Conservation (phyloP, 2,888 invertebrate genomes). For the Parthenolecanium corni region DNA sequence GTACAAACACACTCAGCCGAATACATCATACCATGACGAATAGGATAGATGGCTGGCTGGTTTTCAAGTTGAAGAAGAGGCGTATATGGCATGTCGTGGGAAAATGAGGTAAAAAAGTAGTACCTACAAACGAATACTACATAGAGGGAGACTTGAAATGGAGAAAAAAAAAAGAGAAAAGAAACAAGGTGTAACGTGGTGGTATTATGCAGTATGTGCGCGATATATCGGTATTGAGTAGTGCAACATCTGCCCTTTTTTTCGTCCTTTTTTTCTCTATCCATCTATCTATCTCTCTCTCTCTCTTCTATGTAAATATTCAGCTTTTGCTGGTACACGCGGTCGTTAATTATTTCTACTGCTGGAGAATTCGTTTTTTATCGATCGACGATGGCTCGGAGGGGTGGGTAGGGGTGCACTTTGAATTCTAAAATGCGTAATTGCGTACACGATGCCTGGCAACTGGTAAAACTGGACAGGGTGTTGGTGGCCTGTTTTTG, state of each 20-base stretch:
- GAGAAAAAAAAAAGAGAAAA: constrained; percentile 5
- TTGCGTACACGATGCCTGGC: no score
- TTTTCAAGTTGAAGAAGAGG: neutral
- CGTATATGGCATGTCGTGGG: constrained; percentile 21
- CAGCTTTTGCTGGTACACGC: neutral
- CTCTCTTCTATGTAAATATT: neutral
- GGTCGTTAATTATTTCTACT: neutral
- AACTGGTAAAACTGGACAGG: no score
- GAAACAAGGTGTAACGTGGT: constrained; percentile 19
- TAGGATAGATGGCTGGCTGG: neutral
- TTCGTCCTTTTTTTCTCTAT: no score
- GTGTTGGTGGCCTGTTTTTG: no score
- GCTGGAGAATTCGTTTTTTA: no score
- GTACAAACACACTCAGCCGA: no score
- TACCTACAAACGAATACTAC: constrained; percentile 7
- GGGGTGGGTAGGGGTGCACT: no score
- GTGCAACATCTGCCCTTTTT: constrained; percentile 16
- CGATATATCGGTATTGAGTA: constrained; percentile 20
- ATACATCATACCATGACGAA: neutral
- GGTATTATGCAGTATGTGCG: constrained; percentile 7
- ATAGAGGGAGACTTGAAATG: neutral
- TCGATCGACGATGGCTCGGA: no score
- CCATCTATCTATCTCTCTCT: no score
- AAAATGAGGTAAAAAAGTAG: constrained; percentile 19
- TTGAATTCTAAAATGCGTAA: no score